Evolutionary conservation across 2,113 vertebrate genomes (phyloP).

Genomic region (Microtus pennsylvanicus): DNA sequence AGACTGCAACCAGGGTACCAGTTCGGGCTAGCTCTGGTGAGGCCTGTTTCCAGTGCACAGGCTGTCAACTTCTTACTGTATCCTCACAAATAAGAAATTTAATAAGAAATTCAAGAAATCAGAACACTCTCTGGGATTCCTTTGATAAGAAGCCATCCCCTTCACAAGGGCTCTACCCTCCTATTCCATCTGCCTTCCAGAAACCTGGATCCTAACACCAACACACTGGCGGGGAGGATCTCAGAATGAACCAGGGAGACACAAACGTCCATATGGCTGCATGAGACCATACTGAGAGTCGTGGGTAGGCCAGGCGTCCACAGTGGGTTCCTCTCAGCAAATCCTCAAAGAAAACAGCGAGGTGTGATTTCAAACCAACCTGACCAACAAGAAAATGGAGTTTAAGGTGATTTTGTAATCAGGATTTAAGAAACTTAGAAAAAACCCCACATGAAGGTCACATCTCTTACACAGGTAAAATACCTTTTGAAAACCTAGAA

Average conservation of each 20-base stretch:
- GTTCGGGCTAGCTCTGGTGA: neutral
- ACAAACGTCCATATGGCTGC: neutral
- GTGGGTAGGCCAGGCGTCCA: neutral
- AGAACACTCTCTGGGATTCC: neutral
- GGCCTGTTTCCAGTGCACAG: neutral
- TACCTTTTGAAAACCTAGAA: neutral
- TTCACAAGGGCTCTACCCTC: neutral
- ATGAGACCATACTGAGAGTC: neutral
- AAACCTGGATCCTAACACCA: neutral
- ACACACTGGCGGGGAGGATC: neutral
- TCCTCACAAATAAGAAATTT: too few species aligned
- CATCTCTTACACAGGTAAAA: constrained; percentile 22
- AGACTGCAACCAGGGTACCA: neutral
- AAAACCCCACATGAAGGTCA: neutral
- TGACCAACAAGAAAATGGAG: neutral
- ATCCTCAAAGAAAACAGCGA: neutral
- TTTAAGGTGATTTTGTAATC: constrained; percentile 32
- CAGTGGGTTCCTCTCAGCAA: neutral
- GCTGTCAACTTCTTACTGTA: neutral
- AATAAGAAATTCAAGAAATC: too few species aligned
- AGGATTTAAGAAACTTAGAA: neutral
- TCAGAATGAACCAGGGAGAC: neutral
- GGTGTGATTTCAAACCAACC: neutral
- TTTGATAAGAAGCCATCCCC: neutral
- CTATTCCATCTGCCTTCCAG: neutral